Percentiles rank a stretch among this genome's conserved stretches.
Conservation (phyloP, 2,113 vertebrate species). For the Lagenorhynchus albirostris region DNA sequence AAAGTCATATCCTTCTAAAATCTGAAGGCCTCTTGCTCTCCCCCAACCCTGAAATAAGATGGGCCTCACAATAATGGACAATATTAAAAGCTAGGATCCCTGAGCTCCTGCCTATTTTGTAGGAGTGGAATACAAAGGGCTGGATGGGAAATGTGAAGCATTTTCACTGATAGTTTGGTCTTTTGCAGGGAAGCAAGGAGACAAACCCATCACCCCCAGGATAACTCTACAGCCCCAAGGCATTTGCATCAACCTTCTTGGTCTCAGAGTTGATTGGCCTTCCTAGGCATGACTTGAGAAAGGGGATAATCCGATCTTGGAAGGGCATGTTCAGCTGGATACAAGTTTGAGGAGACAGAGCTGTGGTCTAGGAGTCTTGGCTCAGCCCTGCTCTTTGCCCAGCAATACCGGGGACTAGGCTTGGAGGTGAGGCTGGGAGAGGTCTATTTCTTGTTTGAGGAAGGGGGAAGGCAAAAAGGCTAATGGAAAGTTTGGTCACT, state of each 20-base stretch:
- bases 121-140: neutral
- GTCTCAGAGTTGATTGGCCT: neutral
- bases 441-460: neutral
- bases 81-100: neutral
- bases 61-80: neutral
- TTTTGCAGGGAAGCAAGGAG: neutral
- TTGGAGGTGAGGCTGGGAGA: neutral
- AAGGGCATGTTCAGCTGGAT: neutral
- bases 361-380: neutral
- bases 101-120: neutral
- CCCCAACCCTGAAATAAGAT: neutral
- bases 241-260: neutral
- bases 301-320: neutral
- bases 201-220: neutral
- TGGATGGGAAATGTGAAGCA: neutral
- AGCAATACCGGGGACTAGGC: neutral
- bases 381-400: neutral
- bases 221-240: neutral
- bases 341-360: neutral
- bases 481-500: neutral
- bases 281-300: neutral
- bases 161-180: neutral
- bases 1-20: neutral
- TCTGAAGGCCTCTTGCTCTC: neutral
- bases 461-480: neutral